Evolutionary conservation across 2,888 invertebrate genomes (phyloP).

Genomic region (Rhagonycha fulva): DNA sequence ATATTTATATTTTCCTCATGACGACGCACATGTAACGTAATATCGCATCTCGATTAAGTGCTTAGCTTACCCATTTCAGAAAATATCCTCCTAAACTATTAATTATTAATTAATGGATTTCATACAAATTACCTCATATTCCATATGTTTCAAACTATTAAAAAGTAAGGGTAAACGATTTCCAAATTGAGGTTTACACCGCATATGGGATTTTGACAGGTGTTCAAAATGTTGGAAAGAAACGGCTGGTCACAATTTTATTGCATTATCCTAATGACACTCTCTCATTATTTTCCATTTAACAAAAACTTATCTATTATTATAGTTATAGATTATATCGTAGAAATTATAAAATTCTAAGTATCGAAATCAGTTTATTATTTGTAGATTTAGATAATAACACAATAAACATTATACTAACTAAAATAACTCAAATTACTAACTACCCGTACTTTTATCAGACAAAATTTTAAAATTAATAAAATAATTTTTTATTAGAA

Average conservation of each 20-base stretch:
- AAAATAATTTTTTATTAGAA: background rate
- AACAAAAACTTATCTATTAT: background rate
- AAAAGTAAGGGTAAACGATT: constrained; percentile 15
- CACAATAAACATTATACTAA: background rate
- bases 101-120: background rate
- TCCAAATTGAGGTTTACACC: constrained; percentile 17
- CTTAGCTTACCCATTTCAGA: background rate
- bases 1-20: background rate
- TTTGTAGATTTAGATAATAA: background rate
- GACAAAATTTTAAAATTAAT: background rate
- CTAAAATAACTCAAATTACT: too few relatives aligned
- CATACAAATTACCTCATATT: background rate
- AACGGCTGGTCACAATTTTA: constrained; percentile 15
- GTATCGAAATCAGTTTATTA: background rate
- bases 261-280: constrained; percentile 18
- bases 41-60: background rate
- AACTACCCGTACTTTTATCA: background rate
- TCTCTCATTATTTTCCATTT: constrained; percentile 8
- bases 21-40: background rate
- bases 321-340: too few relatives aligned
- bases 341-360: too few relatives aligned
- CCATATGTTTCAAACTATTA: constrained; percentile 8
- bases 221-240: constrained; percentile 19
- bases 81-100: background rate
- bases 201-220: constrained; percentile 16